Evolutionary conservation across 2,113 vertebrate genomes (phyloP).

Genomic region (Nycticebus coucang): DNA sequence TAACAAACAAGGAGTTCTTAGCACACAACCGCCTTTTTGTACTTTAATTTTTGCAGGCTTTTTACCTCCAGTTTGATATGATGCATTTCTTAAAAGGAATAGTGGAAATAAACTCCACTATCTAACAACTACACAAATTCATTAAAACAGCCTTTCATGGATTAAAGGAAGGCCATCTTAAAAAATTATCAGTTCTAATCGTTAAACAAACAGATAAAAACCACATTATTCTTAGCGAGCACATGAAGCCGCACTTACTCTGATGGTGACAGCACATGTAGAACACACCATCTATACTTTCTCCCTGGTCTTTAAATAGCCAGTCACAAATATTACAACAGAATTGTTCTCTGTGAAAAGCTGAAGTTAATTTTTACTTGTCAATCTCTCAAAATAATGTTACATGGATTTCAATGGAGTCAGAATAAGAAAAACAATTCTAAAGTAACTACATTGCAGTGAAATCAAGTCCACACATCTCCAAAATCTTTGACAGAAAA

Average conservation of each 20-base stretch:
- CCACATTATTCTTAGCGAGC: neutral
- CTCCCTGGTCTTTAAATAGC: neutral
- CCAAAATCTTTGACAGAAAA: neutral
- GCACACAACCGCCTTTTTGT: neutral
- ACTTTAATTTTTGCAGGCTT: neutral
- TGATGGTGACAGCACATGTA: neutral
- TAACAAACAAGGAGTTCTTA: neutral
- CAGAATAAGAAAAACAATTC: constrained; percentile 15
- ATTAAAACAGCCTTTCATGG: constrained; percentile 22
- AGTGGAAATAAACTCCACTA: neutral
- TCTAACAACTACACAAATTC: constrained; percentile 18
- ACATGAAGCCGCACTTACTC: neutral
- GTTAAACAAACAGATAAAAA: neutral
- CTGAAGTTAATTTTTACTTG: neutral
- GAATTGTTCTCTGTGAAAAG: neutral
- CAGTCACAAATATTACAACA: neutral
- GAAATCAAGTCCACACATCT: neutral
- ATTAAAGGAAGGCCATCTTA: neutral
- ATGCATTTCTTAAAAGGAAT: constrained; percentile 23
- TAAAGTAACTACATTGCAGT: neutral
- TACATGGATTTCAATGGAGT: neutral
- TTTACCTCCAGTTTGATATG: constrained; percentile 26
- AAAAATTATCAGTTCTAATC: constrained; percentile 12
- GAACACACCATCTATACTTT: neutral
- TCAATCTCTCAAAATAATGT: constrained; percentile 15